These are phyloP conservation scores for Drosophila watanabei DNA, from an alignment of 1,140 invertebrate genomes.

Conservation along the genomic window DNA sequence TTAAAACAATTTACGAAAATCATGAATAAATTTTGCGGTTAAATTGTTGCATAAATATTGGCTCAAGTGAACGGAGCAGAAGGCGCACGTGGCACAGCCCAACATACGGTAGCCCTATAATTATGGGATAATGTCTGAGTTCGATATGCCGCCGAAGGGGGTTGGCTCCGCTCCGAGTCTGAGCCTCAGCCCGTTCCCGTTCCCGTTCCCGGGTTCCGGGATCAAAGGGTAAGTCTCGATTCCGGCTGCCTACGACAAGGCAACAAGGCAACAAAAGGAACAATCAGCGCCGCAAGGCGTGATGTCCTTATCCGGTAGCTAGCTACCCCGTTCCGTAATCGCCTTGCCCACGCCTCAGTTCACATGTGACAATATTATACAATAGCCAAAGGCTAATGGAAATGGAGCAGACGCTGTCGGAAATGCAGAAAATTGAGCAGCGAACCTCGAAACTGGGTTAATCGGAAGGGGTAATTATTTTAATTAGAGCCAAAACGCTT, in stretches of 20 bases:
- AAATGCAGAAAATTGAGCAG: slow-evolving; percentile 79
- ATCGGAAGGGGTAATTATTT: slow-evolving; percentile 82
- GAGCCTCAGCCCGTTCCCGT: slow-evolving; percentile 7
- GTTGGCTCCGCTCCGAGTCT: slow-evolving; percentile 6
- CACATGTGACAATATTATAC: slow-evolving; percentile 85
- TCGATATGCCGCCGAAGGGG: slow-evolving; percentile 51
- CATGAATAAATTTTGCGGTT: slow-evolving; percentile 84
- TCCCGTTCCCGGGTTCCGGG: slow-evolving; percentile 16
- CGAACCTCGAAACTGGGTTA: slow-evolving; percentile 74
- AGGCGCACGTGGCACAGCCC: slow-evolving; percentile 60
- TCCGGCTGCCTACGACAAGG: slow-evolving; percentile 39
- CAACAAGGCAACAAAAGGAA: slow-evolving; percentile 74
- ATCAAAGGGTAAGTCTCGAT: slow-evolving; percentile 82
- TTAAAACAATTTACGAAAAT: slow-evolving; percentile 75
- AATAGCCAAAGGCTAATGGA: slow-evolving; percentile 67
- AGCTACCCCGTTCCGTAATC: slow-evolving; percentile 65
- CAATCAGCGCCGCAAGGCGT: slow-evolving; percentile 79
- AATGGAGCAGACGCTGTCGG: slow-evolving; percentile 28
- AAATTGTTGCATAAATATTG: slow-evolving; percentile 85
- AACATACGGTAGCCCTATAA: slow-evolving; percentile 80
- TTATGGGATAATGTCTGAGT: slow-evolving; percentile 85
- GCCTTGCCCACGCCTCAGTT: slow-evolving; percentile 77
- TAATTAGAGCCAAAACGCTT: slow-evolving; percentile 76
- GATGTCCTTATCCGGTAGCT: slow-evolving; percentile 40
- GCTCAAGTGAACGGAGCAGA: slow-evolving; percentile 46